phyloP scores from a whole-genome alignment of 2,113 vertebrate genomes.

The Vombatus ursinus region DNA sequence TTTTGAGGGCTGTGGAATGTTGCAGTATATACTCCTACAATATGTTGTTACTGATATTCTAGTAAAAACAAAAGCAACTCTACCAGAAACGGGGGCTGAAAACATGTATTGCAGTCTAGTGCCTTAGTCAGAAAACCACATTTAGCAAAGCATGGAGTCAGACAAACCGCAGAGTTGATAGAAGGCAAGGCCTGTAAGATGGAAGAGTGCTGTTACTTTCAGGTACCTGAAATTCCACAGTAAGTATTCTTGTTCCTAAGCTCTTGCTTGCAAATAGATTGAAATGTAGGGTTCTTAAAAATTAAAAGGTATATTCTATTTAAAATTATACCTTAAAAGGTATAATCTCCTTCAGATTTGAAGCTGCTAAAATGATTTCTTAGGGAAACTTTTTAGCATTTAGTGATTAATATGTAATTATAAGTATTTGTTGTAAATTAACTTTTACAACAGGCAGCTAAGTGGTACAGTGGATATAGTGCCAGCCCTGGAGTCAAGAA shows the following conservation, averaged over 20 bases:
- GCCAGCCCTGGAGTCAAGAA: too few relatives aligned
- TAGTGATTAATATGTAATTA: neutral
- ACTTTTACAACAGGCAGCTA: neutral
- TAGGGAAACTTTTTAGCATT: neutral
- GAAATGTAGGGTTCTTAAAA: neutral
- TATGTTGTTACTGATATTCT: neutral
- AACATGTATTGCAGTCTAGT: neutral
- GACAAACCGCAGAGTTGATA: neutral
- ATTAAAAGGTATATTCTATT: neutral
- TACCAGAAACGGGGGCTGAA: neutral
- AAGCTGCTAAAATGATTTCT: neutral
- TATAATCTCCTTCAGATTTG: neutral
- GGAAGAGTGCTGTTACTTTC: neutral
- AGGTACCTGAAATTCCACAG: neutral
- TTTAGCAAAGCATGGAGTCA: neutral
- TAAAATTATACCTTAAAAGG: too few relatives aligned
- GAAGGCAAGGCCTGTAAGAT: neutral
- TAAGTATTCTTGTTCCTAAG: neutral
- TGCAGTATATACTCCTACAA: neutral
- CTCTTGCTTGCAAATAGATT: neutral
- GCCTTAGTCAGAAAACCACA: neutral
- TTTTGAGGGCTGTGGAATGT: neutral
- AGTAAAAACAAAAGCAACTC: neutral
- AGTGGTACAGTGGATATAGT: neutral
- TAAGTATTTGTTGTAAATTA: neutral